Conservation (phyloP, 2,113 vertebrate genomes). For the Trachemys scripta region DNA sequence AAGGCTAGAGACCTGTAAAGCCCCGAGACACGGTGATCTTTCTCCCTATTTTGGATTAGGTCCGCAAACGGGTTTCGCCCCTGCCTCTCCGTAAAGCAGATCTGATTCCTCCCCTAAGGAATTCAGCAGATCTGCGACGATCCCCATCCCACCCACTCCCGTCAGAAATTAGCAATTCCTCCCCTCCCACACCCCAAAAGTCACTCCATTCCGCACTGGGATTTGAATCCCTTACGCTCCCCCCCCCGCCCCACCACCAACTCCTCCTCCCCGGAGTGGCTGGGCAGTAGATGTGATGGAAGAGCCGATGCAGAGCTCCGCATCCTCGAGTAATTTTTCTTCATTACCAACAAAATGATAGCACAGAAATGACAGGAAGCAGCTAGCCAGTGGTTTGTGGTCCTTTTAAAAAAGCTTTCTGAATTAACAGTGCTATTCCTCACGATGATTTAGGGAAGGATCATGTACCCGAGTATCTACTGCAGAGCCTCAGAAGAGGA, state of each 20-base stretch:
- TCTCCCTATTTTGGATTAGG: neutral
- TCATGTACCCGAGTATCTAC: neutral
- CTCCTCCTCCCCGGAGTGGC: neutral
- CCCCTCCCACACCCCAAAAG: too few relatives aligned
- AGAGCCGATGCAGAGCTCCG: too few relatives aligned
- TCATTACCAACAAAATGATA: neutral
- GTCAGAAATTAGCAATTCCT: too few relatives aligned
- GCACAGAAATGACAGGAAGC: neutral
- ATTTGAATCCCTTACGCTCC: neutral
- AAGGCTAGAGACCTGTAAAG: neutral
- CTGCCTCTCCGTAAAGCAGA: neutral
- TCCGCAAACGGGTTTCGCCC: neutral
- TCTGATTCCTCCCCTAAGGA: too few relatives aligned
- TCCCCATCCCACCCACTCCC: too few relatives aligned
- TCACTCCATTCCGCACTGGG: too few relatives aligned
- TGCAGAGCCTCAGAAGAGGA: neutral
- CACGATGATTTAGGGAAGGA: neutral
- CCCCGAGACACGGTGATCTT: neutral
- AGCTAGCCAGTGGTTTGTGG: neutral
- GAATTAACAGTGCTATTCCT: neutral
- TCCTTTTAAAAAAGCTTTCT: neutral
- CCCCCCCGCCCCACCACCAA: rapidly evolving
- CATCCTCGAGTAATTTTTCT: neutral
- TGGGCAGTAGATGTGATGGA: neutral
- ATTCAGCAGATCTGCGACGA: too few relatives aligned